These are phyloP conservation scores for Daubentonia madagascariensis DNA, from an alignment of 2,113 vertebrate species.

Conservation along the genomic window DNA sequence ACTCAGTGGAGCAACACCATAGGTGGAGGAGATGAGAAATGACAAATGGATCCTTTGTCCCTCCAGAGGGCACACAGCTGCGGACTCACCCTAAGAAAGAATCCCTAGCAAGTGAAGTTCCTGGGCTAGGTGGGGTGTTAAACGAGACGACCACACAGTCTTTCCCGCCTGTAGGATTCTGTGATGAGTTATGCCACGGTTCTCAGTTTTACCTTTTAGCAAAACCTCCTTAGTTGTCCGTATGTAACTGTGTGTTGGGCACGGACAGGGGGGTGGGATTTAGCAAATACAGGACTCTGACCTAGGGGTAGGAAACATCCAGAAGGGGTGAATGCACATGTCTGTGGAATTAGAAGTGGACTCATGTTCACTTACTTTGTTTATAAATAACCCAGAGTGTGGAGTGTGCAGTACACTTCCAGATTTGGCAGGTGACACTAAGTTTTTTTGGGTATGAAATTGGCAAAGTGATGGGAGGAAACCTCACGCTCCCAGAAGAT, in stretches of 20 bases:
- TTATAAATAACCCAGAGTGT: background rate
- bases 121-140: background rate
- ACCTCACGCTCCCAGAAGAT: background rate
- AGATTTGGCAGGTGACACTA: background rate
- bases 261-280: background rate
- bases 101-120: background rate
- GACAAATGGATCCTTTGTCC: background rate
- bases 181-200: background rate
- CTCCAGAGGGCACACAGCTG: background rate
- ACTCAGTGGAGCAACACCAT: background rate
- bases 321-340: background rate
- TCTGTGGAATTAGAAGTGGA: background rate
- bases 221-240: background rate
- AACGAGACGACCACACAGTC: background rate
- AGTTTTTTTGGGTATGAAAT: background rate
- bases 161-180: background rate
- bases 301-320: background rate
- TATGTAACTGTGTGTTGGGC: background rate
- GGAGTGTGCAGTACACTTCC: background rate
- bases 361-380: background rate
- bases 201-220: background rate
- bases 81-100: background rate
- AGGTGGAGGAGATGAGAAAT: background rate
- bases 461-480: background rate
- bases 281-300: background rate